Base-by-base conservation (phyloP, 1,140 invertebrate species). In the Conus ventricosus region DNA sequence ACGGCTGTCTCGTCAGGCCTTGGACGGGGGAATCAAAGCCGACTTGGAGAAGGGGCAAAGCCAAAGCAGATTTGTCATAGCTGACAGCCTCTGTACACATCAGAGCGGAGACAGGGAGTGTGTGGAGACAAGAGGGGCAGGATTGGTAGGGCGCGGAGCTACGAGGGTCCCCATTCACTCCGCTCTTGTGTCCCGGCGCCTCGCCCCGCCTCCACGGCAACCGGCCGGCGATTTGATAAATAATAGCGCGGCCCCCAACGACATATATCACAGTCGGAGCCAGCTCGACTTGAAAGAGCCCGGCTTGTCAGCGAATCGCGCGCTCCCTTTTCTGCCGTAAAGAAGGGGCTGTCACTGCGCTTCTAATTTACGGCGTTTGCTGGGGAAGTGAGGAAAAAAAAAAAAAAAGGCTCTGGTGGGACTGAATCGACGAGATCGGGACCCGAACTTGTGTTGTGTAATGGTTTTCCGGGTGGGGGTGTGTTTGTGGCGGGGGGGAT, bases 181-280 rank as follows among this genome's bases (percentile, higher is more conserved):
- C 67, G 7, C 6, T 71, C 67, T 20, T 20, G 67, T 71, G 67
- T 71, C 4, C 10, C 15, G 67, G 67, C 67, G 67, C 67, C 67
- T 71, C 17, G 67, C 67, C 20, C 67, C 67, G 67, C 67, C 67
- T 71, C 67, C 67, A 0, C 67, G 67, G 20, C 67, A 63, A 63
- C 60, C 60, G 60, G 17, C 67, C 67, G 67, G 11, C 67, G 67
- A 71, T 71, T 71, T n/a, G 67, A 71, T 71, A 71, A 71, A 71
- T 71, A 71, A 71, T 71, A 71, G 67, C 67, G 67, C 67, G 67
- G 67, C 67, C 17, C 60, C 6, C 6, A 71, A 71, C 67, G 67
- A 71, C 67, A 71, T 71, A 71, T 71, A 71, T 71, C 67, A 71
- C 67, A 71, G 67, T 71, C 67, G 67, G 67, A 71, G 67, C 13